Percentiles rank a stretch among this genome's conserved stretches.
These are phyloP conservation scores for Norana najaformis DNA, from an alignment of 2,888 invertebrate species.

Conservation along the genomic window DNA sequence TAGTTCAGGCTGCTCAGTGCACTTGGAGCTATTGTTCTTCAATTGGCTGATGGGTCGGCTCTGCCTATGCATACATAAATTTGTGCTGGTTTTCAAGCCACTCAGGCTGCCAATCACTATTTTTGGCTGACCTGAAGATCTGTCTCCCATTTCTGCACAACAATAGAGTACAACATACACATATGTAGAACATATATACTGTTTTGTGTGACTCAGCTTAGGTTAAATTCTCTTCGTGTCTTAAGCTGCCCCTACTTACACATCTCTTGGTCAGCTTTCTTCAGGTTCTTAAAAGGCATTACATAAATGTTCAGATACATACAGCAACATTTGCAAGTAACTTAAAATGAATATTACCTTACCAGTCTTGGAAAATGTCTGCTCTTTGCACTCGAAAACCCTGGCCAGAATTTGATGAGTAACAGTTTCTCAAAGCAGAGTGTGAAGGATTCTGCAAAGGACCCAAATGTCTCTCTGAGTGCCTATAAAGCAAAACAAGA, in stretches of 20 bases:
- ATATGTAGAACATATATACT: too few species aligned
- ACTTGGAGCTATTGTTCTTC: too few species aligned
- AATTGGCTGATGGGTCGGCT: too few species aligned
- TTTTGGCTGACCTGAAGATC: too few species aligned
- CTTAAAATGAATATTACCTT: slow-evolving; percentile 5
- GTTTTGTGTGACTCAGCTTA: too few species aligned
- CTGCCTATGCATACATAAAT: too few species aligned
- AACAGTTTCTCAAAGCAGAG: not conserved
- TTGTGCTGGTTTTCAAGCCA: too few species aligned
- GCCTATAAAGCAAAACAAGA: not conserved
- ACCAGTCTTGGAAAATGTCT: not conserved
- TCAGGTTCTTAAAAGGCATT: not conserved
- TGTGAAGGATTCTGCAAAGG: not conserved
- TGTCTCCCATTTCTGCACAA: too few species aligned
- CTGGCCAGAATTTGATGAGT: not conserved
- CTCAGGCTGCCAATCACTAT: too few species aligned
- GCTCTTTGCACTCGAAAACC: not conserved
- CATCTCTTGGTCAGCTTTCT: not conserved
- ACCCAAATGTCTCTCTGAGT: not conserved
- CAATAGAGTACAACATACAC: too few species aligned
- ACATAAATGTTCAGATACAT: not conserved
- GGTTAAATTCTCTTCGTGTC: too few species aligned
- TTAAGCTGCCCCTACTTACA: not conserved
- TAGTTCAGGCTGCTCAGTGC: too few species aligned
- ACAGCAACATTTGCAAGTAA: not conserved